These are phyloP conservation scores for Ciconia nigra DNA, from an alignment of 2,797 vertebrate genomes.

Conservation along the genomic window DNA sequence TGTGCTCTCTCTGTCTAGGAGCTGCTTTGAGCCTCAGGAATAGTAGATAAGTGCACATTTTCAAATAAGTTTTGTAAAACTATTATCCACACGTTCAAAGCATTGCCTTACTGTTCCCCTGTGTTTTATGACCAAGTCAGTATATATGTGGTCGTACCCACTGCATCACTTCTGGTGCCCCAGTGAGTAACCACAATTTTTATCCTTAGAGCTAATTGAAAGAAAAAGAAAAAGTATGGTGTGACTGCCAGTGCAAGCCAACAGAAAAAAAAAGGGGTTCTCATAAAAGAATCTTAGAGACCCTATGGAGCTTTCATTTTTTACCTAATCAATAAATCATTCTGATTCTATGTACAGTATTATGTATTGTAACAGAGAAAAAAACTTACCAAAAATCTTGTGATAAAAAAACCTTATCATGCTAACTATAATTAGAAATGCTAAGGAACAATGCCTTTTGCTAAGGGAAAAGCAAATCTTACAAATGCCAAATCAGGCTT, in stretches of 20 bases:
- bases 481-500: not conserved
- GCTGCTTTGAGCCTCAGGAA: not conserved
- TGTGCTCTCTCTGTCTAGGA: not conserved
- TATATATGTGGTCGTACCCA: not conserved
- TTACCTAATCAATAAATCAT: not conserved
- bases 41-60: not conserved
- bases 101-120: not conserved
- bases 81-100: not conserved
- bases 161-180: not conserved
- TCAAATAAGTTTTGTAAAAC: not conserved
- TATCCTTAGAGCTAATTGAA: not conserved
- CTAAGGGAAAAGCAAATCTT: not conserved
- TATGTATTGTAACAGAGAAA: not conserved
- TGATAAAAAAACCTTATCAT: not conserved
- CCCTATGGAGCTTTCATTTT: not conserved
- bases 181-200: not conserved
- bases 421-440: not conserved
- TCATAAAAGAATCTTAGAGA: not conserved
- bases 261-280: not conserved
- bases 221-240: not conserved
- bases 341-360: not conserved
- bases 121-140: not conserved
- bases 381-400: not conserved
- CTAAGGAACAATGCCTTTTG: not conserved
- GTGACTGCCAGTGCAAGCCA: not conserved